Percentiles rank a stretch among this genome's conserved stretches.
Conservation (phyloP, 2,113 vertebrate genomes). For the Eurypyga helias region DNA sequence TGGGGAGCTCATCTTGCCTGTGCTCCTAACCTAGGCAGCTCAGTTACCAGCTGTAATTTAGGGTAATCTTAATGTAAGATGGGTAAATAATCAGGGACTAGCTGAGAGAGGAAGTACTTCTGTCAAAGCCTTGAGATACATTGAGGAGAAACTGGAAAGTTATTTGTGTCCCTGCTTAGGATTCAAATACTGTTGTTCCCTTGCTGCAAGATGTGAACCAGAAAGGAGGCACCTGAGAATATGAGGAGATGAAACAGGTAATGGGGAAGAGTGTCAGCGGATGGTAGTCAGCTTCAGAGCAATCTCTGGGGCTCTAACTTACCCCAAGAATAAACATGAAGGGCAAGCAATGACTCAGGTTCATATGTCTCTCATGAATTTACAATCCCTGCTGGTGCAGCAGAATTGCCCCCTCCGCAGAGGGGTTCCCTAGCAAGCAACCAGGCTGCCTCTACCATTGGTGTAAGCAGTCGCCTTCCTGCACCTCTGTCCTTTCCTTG, state of each 20-base stretch:
- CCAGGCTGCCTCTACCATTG: background rate
- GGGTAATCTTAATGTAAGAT: background rate
- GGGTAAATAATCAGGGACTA: background rate
- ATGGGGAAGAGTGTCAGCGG: background rate
- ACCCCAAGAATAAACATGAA: background rate
- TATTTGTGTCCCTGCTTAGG: background rate
- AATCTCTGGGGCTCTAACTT: background rate
- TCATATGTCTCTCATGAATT: background rate
- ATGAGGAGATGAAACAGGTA: background rate
- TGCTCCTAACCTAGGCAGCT: background rate
- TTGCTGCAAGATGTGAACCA: background rate
- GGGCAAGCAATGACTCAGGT: background rate
- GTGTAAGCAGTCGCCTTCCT: background rate
- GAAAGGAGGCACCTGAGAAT: background rate
- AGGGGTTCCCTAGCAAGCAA: background rate
- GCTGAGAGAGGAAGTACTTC: background rate
- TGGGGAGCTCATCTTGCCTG: background rate
- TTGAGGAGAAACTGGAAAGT: background rate
- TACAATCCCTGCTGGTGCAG: background rate
- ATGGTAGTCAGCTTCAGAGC: background rate
- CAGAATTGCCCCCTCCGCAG: background rate
- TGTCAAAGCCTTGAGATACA: background rate
- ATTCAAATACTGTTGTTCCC: background rate
- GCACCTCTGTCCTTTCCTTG: background rate
- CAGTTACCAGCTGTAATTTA: background rate